Conservation (phyloP, 2,797 vertebrate genomes). For the Sciurus carolinensis region DNA sequence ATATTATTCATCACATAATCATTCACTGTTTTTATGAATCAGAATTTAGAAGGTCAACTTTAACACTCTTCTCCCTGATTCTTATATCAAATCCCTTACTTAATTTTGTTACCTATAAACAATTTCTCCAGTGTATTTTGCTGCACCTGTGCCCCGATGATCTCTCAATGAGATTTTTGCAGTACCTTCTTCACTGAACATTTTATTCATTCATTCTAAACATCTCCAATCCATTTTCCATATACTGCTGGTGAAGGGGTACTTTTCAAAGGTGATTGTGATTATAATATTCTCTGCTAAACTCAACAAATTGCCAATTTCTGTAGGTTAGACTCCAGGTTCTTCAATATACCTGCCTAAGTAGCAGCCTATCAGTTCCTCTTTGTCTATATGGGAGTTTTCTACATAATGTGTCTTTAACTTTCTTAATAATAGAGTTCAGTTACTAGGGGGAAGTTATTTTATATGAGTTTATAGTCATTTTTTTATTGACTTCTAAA, state of each 20-base stretch:
- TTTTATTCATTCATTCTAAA: background rate
- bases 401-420: background rate
- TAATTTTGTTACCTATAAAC: background rate
- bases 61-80: background rate
- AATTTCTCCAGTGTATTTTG: background rate
- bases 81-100: background rate
- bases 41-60: background rate
- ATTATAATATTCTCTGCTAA: background rate
- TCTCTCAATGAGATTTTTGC: background rate
- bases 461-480: background rate
- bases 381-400: background rate
- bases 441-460: background rate
- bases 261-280: constrained; percentile 27
- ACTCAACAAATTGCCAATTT: background rate
- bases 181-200: background rate
- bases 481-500: background rate
- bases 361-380: background rate
- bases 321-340: background rate
- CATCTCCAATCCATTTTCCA: background rate
- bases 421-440: background rate
- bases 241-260: background rate
- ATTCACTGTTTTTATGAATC: background rate
- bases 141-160: background rate
- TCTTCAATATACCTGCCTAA: background rate
- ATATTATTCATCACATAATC: background rate